Conservation (phyloP, 2,797 vertebrate species). For the Anguilla pacifica region DNA sequence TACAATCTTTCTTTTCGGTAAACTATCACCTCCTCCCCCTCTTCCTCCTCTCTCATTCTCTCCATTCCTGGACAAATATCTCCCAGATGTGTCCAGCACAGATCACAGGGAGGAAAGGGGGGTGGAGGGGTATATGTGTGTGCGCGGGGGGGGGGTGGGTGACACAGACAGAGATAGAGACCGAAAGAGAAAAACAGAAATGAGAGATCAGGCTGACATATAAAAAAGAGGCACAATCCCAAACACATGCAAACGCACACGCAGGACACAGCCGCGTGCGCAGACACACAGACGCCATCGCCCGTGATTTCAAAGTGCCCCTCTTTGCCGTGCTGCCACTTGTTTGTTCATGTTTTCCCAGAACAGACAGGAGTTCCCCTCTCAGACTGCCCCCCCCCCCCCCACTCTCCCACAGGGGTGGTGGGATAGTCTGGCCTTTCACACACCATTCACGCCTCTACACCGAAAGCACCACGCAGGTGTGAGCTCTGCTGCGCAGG, state of each 20-base stretch:
- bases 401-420: not conserved
- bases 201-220: constrained; percentile 28
- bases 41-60: constrained; percentile 10
- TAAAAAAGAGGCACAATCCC: constrained; percentile 24
- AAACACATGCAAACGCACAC: not conserved
- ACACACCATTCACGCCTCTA: not conserved
- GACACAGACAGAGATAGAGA: constrained; percentile 1
- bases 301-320: not conserved
- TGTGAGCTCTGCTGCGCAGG: not conserved
- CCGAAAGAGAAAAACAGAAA: not conserved
- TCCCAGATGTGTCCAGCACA: constrained; percentile 46
- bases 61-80: constrained; percentile 47
- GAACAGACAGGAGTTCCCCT: not conserved
- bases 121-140: not conserved
- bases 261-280: not conserved
- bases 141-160: not conserved
- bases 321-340: not conserved
- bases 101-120: constrained; percentile 33
- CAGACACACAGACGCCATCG: not conserved
- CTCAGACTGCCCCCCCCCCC: not conserved
- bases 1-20: constrained; percentile 34
- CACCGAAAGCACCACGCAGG: not conserved
- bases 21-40: constrained; percentile 34
- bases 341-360: not conserved
- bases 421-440: not conserved